Conservation (phyloP, 1,140 invertebrate species). For the Saccostrea glomerata region DNA sequence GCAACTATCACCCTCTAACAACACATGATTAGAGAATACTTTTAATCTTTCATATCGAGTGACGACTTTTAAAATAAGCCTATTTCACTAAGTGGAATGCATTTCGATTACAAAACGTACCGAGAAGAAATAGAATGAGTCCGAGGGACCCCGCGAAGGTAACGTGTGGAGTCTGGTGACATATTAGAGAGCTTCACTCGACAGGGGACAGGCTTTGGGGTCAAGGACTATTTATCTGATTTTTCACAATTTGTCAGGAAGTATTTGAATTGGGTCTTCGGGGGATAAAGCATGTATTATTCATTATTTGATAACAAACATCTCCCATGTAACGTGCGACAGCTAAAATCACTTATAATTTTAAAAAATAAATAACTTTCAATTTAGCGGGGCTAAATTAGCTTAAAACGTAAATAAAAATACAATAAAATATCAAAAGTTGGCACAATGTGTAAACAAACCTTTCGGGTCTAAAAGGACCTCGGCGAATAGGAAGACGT, state of each 20-base stretch:
- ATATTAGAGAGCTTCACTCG: neutral
- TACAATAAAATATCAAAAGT: neutral
- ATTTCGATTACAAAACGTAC: too few relatives aligned
- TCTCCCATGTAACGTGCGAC: neutral
- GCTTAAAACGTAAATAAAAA: neutral
- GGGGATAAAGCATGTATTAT: neutral
- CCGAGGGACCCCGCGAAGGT: neutral
- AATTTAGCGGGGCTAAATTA: neutral
- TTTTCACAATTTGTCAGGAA: neutral
- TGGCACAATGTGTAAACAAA: neutral
- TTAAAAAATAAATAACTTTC: neutral
- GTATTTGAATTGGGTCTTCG: neutral
- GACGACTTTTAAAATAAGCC: too few relatives aligned
- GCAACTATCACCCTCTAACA: too few relatives aligned
- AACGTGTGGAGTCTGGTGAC: neutral
- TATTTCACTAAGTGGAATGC: too few relatives aligned
- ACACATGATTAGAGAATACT: too few relatives aligned
- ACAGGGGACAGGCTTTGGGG: neutral
- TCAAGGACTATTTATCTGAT: neutral
- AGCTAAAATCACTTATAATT: too few relatives aligned
- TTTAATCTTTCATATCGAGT: too few relatives aligned
- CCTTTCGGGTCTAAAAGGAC: neutral
- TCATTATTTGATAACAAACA: neutral
- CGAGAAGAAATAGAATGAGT: neutral
- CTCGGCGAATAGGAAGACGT: neutral